Base-by-base conservation (phyloP, 2,797 vertebrate genomes). In the Lepilemur septentrionalis region DNA sequence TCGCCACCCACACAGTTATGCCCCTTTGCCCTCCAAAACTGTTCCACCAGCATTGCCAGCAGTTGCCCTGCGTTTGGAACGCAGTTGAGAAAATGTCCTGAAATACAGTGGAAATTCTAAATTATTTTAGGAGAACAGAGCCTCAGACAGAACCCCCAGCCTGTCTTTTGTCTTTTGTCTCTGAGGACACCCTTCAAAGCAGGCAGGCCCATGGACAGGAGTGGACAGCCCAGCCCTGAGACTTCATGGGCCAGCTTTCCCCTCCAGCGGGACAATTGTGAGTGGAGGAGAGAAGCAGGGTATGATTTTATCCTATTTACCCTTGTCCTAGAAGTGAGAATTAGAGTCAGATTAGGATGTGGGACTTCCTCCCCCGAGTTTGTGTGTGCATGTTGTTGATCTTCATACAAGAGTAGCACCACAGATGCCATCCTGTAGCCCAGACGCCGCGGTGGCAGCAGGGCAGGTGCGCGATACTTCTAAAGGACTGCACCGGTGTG, bases 391-490 rank as follows among this genome's bases (percentile, higher is more conserved):
- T 5, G 4, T 41, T 81, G 43, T n/a, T 46, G 35, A 55, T 1
- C 1, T 0, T 17, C 70, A 22, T 10, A 2, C 23, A 32, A 20
- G 1, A n/a, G 73, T 5, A 35, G 23, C 25, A 13, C 30, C 0
- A 10, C 3, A 1, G 18, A 46, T 48, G 28, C 28, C 59, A 46
- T 76, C 50, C 28, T 1, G 0, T 4, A 17, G 38, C 38, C 50
- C 0, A 0, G 2, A 6, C 14, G 23, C n/a, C 32, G 15, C 20
- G 1, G 8, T 2, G 48, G 18, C 4, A 30, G 25, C 1, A 1
- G 15, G 1, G 15, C 17, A 70, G 46, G 32, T 3, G 23, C 30
- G 4, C 1, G 1, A 2, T 3, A 7, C 43, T 35, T 50, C 35
- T 38, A 22, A 63, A 25, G 18, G 9, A 4, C 20, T 14, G 35